phyloP scores from a whole-genome alignment of 1,140 invertebrate genomes.

The Pectinophora gossypiella region DNA sequence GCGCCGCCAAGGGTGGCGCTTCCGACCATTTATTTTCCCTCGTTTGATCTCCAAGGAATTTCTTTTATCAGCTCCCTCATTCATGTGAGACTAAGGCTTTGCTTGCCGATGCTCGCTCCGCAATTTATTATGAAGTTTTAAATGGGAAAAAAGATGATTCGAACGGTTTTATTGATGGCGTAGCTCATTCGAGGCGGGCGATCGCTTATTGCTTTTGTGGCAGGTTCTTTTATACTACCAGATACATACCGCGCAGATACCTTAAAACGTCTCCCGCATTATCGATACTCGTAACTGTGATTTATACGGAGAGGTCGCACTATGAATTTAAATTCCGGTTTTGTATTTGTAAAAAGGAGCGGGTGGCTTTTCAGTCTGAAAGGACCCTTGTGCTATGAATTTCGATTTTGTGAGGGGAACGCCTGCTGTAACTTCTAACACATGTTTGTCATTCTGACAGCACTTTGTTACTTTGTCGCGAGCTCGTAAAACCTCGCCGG shows the following conservation, averaged over 20 bases:
- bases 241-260: background rate
- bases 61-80: constrained; percentile 48
- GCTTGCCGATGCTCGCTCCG: constrained; percentile 17
- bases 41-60: constrained; percentile 53
- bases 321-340: background rate
- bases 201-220: background rate
- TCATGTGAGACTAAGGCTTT: constrained; percentile 38
- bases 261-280: background rate
- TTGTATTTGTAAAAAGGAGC: background rate
- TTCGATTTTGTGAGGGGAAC: background rate
- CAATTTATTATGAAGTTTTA: constrained; percentile 45
- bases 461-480: background rate
- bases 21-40: constrained; percentile 42
- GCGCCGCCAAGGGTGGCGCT: constrained; percentile 16
- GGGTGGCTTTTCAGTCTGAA: background rate
- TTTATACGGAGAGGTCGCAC: background rate
- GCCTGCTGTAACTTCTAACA: background rate
- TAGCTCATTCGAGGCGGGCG: constrained; percentile 5
- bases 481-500: background rate
- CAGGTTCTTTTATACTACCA: background rate
- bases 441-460: background rate
- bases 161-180: constrained; percentile 29
- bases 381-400: background rate
- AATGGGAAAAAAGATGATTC: constrained; percentile 27
- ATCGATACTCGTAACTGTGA: background rate